phyloP scores from a whole-genome alignment of 1,140 invertebrate genomes.

The Helicoverpa zea region DNA sequence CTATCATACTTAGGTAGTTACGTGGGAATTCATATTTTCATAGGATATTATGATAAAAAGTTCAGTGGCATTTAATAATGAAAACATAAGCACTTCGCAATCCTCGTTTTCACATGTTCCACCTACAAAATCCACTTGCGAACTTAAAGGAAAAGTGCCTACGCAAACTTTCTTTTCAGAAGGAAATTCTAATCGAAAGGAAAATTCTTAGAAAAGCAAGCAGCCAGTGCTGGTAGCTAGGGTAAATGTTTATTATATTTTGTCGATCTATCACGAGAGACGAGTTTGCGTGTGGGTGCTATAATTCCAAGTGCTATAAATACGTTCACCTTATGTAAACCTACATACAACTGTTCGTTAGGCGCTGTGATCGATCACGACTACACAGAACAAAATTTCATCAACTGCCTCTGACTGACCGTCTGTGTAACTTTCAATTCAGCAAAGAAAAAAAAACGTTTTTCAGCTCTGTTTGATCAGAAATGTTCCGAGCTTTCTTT shows the following conservation, averaged over 20 bases:
- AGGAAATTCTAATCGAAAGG: not conserved
- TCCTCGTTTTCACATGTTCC: not conserved
- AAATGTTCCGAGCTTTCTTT: not conserved
- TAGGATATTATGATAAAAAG: not conserved
- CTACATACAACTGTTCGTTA: constrained; percentile 21
- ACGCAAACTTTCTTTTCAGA: not conserved
- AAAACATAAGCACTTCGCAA: constrained; percentile 2
- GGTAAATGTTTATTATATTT: constrained; percentile 9
- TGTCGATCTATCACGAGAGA: constrained; percentile 42
- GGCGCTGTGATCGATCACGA: constrained; percentile 43
- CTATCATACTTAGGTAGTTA: too few relatives aligned
- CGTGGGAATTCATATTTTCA: too few relatives aligned
- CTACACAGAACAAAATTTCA: constrained; percentile 21
- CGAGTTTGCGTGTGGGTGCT: constrained; percentile 35
- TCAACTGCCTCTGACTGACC: constrained; percentile 21
- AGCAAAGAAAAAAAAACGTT: constrained; percentile 8
- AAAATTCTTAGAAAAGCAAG: not conserved
- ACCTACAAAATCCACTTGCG: not conserved
- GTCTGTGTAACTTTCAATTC: constrained; percentile 39
- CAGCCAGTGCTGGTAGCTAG: not conserved
- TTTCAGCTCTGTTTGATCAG: constrained; percentile 20
- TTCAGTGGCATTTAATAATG: constrained; percentile 4
- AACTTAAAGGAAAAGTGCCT: not conserved
- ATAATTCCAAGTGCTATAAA: not conserved
- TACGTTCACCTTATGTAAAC: not conserved